Evolutionary conservation across 2,113 vertebrate genomes (phyloP), one percentile per base, ranked within the genome.

Genomic region (Dipodomys merriami): DNA sequence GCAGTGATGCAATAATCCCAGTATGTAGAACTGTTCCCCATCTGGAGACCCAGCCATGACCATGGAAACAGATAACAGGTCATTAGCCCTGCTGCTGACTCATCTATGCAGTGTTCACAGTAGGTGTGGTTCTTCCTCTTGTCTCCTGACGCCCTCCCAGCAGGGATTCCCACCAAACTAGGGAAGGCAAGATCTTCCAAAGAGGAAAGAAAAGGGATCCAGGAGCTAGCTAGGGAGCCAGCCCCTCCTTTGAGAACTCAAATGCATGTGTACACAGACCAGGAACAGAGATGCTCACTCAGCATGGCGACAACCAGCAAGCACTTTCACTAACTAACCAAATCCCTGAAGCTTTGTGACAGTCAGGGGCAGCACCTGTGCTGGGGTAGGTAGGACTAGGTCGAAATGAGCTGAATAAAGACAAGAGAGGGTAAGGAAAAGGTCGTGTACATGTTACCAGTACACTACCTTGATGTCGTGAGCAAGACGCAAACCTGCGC

Each of bases 31-130:
- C 65, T 71, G 33, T 86, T 81, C 86, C 68, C 81, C 44, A 39
- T 57, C 46, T 91, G 60, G 77, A 95, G 76, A 80, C 62, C 29
- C n/a, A 78, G 68, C 62, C 15, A 77, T 83, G 86, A 88, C 94
- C 90, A 82, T 79, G 90, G 78, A 80, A 87, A 96, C 91, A 35
- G 64, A 53, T 88, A 94, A 84, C 68, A 83, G 90, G 49, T 94
- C 86, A 79, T 82, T 53, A 91, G 72, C 62, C 67, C 60, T 6
- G 53, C 1, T 5, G 39, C 76, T 93, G 94, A 96, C 44, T 72
- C 94, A 83, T 83, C 60, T 62, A 6, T 19, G 16, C 49, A 85
- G n/a, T 60, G 6, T 90, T 73, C 92, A 77, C 67, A n/a, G 23
- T 89, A 82, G 90, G 65, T 69, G 44, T 29, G 57, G 80, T 67